A percentile compares a stretch with the other conserved stretches of the same genome.
phyloP scores from a whole-genome alignment of 1,140 invertebrate genomes.

The Heliconius hermathena region DNA sequence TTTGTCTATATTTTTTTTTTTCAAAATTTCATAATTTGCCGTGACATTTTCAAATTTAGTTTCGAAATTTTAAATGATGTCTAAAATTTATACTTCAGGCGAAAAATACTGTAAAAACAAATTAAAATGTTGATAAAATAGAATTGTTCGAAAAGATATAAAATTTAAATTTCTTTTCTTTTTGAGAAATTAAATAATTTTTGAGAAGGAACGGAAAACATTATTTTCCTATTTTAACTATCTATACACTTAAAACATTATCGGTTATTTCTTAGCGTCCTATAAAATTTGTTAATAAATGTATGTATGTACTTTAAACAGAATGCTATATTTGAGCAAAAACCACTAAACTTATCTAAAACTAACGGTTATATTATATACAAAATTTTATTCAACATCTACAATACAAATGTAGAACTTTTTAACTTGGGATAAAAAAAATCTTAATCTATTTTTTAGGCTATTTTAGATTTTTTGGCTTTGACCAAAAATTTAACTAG shows the following conservation, averaged over 20 bases:
- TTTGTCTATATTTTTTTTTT: too few species aligned
- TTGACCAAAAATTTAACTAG: conserved; percentile 36
- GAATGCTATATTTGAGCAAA: not conserved
- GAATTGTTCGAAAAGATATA: too few species aligned
- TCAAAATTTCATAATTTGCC: not conserved
- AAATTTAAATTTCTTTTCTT: too few species aligned
- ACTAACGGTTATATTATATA: conserved; percentile 18
- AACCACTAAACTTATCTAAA: conserved; percentile 5
- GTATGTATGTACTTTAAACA: not conserved
- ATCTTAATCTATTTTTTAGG: not conserved
- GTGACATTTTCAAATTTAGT: not conserved
- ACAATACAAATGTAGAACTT: not conserved
- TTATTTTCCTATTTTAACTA: not conserved
- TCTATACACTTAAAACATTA: not conserved
- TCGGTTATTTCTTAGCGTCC: not conserved
- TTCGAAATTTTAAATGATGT: not conserved
- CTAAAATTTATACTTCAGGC: not conserved
- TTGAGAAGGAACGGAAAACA: too few species aligned
- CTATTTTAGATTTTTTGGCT: not conserved
- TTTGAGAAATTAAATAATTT: too few species aligned
- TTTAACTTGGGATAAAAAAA: not conserved
- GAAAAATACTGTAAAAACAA: too few species aligned
- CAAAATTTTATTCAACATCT: not conserved
- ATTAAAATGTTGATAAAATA: too few species aligned
- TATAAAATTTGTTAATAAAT: not conserved